Conservation (phyloP, 2,797 vertebrate genomes). For the Stomatorhinus walkeri region DNA sequence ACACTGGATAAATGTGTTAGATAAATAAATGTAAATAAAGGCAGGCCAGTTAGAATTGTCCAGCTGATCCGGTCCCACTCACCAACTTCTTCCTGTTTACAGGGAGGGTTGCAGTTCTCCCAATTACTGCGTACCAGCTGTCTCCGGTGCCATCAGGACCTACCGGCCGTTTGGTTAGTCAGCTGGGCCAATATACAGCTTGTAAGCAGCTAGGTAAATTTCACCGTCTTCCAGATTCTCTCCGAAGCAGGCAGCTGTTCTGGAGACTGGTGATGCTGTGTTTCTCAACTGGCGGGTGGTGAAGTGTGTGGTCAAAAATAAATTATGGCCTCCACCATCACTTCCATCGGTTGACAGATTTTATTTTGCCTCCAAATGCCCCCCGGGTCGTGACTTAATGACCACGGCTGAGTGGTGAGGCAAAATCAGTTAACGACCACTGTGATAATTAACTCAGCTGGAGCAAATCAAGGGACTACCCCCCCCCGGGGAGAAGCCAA, state of each 20-base stretch:
- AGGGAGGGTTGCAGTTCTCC: conserved; percentile 22
- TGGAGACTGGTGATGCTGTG: not conserved
- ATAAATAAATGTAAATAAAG: not conserved
- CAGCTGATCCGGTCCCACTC: not conserved
- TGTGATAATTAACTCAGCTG: not conserved
- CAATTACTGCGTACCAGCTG: not conserved
- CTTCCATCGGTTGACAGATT: not conserved
- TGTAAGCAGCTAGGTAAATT: not conserved
- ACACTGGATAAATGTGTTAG: not conserved
- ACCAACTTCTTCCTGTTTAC: not conserved
- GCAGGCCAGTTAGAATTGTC: not conserved
- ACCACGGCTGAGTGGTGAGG: not conserved
- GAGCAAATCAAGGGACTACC: not conserved
- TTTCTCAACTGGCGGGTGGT: not conserved
- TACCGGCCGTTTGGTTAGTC: not conserved
- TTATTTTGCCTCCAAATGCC: not conserved
- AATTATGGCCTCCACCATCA: not conserved
- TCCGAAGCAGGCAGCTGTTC: not conserved
- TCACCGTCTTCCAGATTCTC: not conserved
- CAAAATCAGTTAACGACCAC: not conserved
- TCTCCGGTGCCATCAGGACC: not conserved
- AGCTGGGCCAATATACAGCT: not conserved
- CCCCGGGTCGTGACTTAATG: not conserved
- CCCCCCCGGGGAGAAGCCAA: not conserved
- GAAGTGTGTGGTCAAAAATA: not conserved